Conservation (phyloP, 2,113 vertebrate species). For the Semnornis frantzii region DNA sequence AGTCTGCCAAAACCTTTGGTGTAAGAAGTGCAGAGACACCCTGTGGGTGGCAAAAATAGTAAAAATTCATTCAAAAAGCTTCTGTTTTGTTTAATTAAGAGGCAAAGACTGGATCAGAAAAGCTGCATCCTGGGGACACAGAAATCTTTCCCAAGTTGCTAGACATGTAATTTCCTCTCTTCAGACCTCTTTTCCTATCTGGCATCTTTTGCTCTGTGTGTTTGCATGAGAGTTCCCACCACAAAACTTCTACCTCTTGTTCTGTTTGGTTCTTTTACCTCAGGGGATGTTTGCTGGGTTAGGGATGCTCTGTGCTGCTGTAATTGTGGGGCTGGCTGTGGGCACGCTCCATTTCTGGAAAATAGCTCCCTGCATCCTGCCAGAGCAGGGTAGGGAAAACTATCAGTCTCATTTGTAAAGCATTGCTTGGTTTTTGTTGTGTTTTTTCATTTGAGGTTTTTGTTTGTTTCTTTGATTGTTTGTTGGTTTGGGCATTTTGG, state of each 20-base stretch:
- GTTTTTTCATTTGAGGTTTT: neutral
- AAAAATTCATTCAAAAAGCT: neutral
- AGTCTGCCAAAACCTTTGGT: neutral
- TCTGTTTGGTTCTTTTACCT: neutral
- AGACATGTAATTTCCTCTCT: neutral
- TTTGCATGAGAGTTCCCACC: neutral
- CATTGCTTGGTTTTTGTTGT: neutral
- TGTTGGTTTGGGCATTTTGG: too few relatives aligned
- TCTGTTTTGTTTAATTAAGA: neutral
- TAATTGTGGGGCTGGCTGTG: neutral
- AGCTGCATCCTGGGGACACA: neutral
- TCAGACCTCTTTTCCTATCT: neutral
- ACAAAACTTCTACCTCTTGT: neutral
- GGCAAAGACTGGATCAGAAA: neutral
- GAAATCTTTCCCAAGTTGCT: neutral
- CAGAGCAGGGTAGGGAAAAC: neutral
- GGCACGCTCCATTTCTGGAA: neutral
- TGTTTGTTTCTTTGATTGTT: too few relatives aligned
- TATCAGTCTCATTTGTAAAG: neutral
- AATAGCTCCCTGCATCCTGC: neutral
- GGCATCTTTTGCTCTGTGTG: neutral
- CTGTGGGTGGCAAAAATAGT: slow-evolving; percentile 34
- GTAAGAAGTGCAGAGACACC: slow-evolving; percentile 43
- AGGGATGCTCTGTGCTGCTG: neutral
- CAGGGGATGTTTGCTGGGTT: neutral